phyloP scores from a whole-genome alignment of 2,797 vertebrate genomes.

The Loris lydekkerianus region DNA sequence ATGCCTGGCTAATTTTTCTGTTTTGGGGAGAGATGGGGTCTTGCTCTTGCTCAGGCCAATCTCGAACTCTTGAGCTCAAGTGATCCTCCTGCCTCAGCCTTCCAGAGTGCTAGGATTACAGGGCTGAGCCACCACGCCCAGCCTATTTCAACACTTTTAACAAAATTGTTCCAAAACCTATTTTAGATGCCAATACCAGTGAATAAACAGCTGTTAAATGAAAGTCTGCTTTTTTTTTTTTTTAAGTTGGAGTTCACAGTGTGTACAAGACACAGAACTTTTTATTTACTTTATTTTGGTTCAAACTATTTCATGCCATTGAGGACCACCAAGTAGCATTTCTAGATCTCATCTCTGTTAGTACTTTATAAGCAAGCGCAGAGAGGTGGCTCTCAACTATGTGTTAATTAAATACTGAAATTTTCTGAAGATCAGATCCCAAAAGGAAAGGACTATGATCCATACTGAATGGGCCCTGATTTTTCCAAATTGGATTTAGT shows the following conservation, averaged over 20 bases:
- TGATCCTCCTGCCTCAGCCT: too few species aligned
- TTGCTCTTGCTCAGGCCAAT: too few species aligned
- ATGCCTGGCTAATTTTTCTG: too few species aligned
- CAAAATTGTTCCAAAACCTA: neutral
- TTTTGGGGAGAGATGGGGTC: too few species aligned
- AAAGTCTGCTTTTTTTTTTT: neutral
- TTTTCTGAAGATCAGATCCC: neutral
- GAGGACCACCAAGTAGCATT: neutral
- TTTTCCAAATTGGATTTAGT: neutral
- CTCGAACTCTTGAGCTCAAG: too few species aligned
- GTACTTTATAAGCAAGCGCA: neutral
- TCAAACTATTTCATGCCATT: neutral
- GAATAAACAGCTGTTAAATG: slow-evolving; percentile 68
- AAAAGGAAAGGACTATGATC: neutral
- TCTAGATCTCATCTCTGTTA: slow-evolving; percentile 9
- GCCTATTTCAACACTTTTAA: neutral
- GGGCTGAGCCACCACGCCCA: too few species aligned
- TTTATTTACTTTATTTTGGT: neutral
- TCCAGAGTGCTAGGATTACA: too few species aligned
- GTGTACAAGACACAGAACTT: neutral
- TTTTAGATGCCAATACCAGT: neutral
- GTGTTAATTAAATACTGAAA: slow-evolving; percentile 3
- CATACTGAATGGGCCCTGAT: neutral
- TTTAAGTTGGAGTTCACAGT: neutral
- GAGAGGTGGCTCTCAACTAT: neutral